Evolutionary conservation across 2,888 invertebrate genomes (phyloP), one percentile per base, ranked within the genome.

Genomic region (Megaustenia siamemsis): DNA sequence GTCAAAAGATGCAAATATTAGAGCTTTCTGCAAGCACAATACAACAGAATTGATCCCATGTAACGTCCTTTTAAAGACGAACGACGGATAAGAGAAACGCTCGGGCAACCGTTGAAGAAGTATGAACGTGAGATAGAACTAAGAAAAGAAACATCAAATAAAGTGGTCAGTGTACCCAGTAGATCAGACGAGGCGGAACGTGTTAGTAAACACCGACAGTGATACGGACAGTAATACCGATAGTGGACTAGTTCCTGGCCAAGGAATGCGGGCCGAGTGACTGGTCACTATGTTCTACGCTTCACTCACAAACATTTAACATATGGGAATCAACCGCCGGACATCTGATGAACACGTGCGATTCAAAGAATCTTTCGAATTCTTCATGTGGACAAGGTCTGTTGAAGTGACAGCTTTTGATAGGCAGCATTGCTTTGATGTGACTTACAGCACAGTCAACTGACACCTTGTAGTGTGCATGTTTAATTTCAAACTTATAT

Each of bases 331-430:
- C 24, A 24, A 53, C 53, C 53, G 24, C 53, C 24, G 45, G 75
- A 75, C n/a, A 53, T 75, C 28, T 75, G 49, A 18, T 43, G 49
- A n/a, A 49, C 75, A 75, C 43, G 75, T 49, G 75, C 28, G 43
- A 28, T 53, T 45, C 53, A 32, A 53, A 49, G n/a, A n/a, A 24
- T 6, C 75, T 45, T 43, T 75, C 28, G 49, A 32, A 28, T 75
- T 75, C 40, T 49, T 15, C 49, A 49, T 49, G 28, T 45, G 24
- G 49, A 49, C 53, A 53, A 1, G 12, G 45, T n/a, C 32, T 43
- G 18, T 43, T 28, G 28, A 49, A 45, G 49, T 43, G 75, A 69
- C 69, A 32, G 40, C 10, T 1, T 69, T 8, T 38, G 69, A 69
- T 69, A 38, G 8, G 69, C 40, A 18, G 12, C 53, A 53, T 53